Evolutionary conservation across 2,113 vertebrate genomes (phyloP).

Genomic region (Anhinga rufa): DNA sequence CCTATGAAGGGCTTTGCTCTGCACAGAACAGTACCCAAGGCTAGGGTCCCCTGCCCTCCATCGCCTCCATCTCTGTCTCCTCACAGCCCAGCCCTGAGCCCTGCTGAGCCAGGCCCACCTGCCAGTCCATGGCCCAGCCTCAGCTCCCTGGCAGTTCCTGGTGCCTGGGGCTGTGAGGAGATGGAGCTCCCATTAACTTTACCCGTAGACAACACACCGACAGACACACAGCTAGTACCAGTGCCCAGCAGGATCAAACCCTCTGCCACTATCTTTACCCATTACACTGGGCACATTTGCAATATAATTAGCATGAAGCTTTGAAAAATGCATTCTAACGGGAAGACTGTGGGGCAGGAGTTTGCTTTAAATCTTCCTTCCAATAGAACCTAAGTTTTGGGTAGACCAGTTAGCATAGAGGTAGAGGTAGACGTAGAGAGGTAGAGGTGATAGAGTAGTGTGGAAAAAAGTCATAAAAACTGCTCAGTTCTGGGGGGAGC

Average conservation of each 20-base stretch:
- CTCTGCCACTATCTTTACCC: not conserved
- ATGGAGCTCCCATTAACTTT: too few species aligned
- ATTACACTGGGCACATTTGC: not conserved
- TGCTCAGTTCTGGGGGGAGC: not conserved
- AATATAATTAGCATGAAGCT: not conserved
- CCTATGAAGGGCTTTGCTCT: not conserved
- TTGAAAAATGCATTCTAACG: not conserved
- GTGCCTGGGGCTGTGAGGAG: too few species aligned
- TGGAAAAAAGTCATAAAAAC: not conserved
- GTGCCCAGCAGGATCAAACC: not conserved
- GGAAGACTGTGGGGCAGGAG: not conserved
- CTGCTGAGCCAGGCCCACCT: too few species aligned
- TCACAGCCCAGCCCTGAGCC: not conserved
- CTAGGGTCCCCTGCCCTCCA: fast-evolving
- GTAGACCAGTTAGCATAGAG: not conserved
- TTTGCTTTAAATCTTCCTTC: not conserved
- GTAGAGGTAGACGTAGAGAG: not conserved
- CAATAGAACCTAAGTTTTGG: not conserved
- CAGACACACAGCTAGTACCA: not conserved
- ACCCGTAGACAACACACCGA: not conserved
- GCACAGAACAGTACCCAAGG: fast-evolving
- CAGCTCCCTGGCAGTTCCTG: not conserved
- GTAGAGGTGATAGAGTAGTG: fast-evolving
- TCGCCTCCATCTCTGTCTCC: fast-evolving
- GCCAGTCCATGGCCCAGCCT: fast-evolving